Conservation (phyloP, 30 jellyfish, hydroid and myxozoan genomes). For the Sanderia malayensis region DNA sequence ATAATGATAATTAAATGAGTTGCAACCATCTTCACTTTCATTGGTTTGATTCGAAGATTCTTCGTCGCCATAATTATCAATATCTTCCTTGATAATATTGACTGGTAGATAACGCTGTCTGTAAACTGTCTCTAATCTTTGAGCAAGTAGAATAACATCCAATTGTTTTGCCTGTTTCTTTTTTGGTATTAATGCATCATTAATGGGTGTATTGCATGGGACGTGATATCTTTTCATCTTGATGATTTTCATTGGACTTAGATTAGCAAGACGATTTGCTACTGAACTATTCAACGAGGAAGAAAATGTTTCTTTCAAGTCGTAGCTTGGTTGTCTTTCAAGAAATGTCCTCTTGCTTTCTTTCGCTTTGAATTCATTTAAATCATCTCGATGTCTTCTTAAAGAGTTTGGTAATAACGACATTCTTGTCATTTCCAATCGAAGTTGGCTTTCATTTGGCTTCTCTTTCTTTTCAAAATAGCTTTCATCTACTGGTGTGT, state of each 20-base stretch:
- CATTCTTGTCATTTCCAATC: not conserved
- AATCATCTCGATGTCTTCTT: not conserved
- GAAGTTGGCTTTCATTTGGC: not conserved
- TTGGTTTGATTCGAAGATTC: not conserved
- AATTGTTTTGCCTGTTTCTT: constrained; percentile 8
- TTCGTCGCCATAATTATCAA: not conserved
- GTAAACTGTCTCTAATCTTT: constrained; percentile 18
- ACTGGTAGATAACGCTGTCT: constrained; percentile 27
- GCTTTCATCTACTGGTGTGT: constrained; percentile 12
- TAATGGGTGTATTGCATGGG: constrained; percentile 40
- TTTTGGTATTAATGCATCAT: not conserved
- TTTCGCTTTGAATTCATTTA: not conserved
- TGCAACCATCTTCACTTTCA: constrained; percentile 6
- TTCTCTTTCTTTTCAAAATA: not conserved
- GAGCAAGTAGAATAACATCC: constrained; percentile 48
- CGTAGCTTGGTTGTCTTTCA: not conserved
- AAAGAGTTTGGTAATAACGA: not conserved
- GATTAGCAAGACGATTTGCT: constrained; percentile 32
- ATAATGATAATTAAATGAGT: not conserved
- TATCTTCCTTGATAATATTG: not conserved
- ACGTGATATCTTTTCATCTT: constrained; percentile 5
- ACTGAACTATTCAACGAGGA: constrained; percentile 32
- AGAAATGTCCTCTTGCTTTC: not conserved
- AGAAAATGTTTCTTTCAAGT: not conserved
- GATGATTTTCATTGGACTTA: constrained; percentile 19